Evolutionary conservation across 1,140 invertebrate genomes (phyloP).

Genomic region (Euschistus heros): DNA sequence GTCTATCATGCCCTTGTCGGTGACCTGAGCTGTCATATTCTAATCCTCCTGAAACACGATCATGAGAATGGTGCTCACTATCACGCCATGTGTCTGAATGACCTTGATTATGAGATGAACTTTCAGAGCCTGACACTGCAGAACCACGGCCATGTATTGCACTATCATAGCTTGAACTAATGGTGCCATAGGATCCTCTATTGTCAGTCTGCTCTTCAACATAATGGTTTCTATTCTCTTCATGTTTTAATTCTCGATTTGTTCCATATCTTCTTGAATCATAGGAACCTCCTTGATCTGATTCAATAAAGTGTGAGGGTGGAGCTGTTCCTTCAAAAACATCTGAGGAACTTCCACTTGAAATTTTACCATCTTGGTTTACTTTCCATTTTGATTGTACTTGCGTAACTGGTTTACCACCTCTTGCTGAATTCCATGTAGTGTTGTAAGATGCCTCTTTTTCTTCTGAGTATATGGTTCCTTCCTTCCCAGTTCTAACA

Average conservation of each 20-base stretch:
- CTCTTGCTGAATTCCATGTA: slow-evolving; percentile 18
- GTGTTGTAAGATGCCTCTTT: slow-evolving; percentile 20
- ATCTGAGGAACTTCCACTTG: slow-evolving; percentile 27
- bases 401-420: slow-evolving; percentile 26
- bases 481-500: slow-evolving; percentile 1
- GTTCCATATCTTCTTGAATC: background rate
- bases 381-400: slow-evolving; percentile 26
- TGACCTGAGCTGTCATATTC: background rate
- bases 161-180: background rate
- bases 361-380: slow-evolving; percentile 30
- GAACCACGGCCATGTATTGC: background rate
- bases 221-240: background rate
- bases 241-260: background rate
- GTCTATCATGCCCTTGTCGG: background rate
- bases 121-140: background rate
- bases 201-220: too few species aligned
- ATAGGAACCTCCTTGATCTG: background rate
- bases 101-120: background rate
- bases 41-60: background rate
- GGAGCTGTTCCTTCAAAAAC: slow-evolving; percentile 21
- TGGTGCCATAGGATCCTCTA: slow-evolving; percentile 10
- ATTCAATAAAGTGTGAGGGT: background rate
- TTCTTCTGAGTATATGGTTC: slow-evolving; percentile 18
- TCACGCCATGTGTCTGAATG: background rate
- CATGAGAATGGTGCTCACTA: background rate